These are phyloP conservation scores for Corella eumyota DNA, from an alignment of 23 tunicate genomes.

Conservation along the genomic window DNA sequence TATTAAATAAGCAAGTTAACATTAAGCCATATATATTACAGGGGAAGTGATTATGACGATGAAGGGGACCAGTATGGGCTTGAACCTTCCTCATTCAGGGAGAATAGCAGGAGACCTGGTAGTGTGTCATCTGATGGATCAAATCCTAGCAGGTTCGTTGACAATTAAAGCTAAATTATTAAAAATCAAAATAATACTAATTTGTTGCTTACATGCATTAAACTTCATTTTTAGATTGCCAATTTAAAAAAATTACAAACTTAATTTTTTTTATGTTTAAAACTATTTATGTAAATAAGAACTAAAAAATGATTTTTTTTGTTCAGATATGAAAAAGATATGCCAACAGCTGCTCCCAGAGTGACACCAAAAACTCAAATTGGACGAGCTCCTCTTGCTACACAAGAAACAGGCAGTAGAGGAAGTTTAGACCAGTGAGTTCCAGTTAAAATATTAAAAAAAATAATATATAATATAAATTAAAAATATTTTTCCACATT, in stretches of 20 bases:
- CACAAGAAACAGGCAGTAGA: conserved; percentile 72
- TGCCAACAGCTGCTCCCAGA: conserved; percentile 75
- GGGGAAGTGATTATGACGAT: conserved; percentile 70
- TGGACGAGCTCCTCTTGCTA: conserved; percentile 72
- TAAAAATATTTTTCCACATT: too few relatives aligned
- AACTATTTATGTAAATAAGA: too few relatives aligned
- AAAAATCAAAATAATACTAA: too few relatives aligned
- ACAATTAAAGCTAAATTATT: too few relatives aligned
- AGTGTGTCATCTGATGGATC: conserved; percentile 26
- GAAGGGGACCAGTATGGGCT: conserved; percentile 63
- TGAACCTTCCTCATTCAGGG: conserved; percentile 16
- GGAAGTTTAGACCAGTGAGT: conserved; percentile 75
- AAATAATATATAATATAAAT: background rate
- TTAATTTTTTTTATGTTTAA: too few relatives aligned
- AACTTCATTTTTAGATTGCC: background rate
- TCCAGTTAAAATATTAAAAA: background rate
- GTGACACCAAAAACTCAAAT: background rate
- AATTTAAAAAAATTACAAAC: background rate
- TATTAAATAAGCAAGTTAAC: background rate
- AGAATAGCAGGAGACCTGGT: conserved; percentile 4
- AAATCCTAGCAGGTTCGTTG: conserved; percentile 11
- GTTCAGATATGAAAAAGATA: too few relatives aligned
- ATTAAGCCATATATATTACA: background rate
- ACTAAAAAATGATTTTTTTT: too few relatives aligned
- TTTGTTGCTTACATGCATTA: background rate